Evolutionary conservation across 1,140 invertebrate genomes (phyloP).

Genomic region (Drosophila mayri): DNA sequence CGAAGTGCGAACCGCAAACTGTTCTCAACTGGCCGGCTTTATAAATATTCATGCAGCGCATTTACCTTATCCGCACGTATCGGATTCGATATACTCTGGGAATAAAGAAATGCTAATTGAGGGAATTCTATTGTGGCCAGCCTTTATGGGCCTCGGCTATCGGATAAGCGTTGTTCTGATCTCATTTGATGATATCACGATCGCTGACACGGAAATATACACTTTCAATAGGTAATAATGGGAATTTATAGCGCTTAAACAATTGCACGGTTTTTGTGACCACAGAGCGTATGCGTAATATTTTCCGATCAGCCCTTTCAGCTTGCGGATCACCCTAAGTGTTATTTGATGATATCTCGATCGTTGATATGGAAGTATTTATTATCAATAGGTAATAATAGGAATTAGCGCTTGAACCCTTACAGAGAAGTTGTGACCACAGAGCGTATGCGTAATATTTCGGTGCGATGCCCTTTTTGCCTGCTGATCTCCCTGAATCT

Average conservation of each 20-base stretch:
- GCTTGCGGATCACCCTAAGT: slow-evolving; percentile 15
- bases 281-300: slow-evolving; percentile 38
- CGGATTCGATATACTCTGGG: slow-evolving; percentile 39
- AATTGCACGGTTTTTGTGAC: neutral
- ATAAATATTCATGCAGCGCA: slow-evolving; percentile 46
- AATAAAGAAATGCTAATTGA: slow-evolving; percentile 41
- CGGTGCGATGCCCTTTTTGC: no score
- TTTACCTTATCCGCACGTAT: slow-evolving; percentile 46
- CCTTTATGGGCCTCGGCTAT: slow-evolving; percentile 12
- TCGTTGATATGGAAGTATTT: no score
- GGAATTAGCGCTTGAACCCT: no score
- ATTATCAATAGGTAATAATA: no score
- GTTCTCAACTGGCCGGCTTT: slow-evolving; percentile 20
- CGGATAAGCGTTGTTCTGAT: slow-evolving; percentile 27
- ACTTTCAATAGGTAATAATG: slow-evolving; percentile 16
- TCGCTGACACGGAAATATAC: slow-evolving; percentile 17
- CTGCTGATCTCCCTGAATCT: no score
- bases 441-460: no score
- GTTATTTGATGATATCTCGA: no score
- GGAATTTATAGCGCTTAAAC: slow-evolving; percentile 6
- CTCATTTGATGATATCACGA: slow-evolving; percentile 50
- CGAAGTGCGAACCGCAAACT: slow-evolving; percentile 43
- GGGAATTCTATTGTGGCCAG: slow-evolving; percentile 30
- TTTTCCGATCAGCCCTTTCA: neutral
- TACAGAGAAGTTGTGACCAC: no score